A percentile compares a stretch with the other conserved stretches of the same genome.
Evolutionary conservation across 2,113 vertebrate genomes (phyloP).

Genomic region (Columba janthina): DNA sequence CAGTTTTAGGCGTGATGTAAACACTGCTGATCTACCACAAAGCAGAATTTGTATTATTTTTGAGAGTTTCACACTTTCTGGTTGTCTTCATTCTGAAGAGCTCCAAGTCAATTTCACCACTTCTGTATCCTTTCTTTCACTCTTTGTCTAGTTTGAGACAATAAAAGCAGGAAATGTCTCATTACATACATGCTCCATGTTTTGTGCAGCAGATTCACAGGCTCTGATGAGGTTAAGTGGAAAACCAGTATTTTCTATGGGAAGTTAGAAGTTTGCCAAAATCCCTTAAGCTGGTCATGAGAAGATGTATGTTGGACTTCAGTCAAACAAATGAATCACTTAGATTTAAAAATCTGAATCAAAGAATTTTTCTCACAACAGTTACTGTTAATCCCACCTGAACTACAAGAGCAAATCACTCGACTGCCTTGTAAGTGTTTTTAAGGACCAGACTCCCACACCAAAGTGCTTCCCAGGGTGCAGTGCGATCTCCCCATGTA

Average conservation of each 20-base stretch:
- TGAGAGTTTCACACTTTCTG: background rate
- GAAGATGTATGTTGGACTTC: background rate
- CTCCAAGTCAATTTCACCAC: background rate
- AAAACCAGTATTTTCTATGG: background rate
- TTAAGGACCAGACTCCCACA: background rate
- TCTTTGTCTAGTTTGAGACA: background rate
- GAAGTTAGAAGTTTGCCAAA: background rate
- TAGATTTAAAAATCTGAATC: background rate
- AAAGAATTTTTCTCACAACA: background rate
- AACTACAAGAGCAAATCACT: background rate
- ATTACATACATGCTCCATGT: background rate
- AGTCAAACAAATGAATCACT: background rate
- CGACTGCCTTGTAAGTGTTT: background rate
- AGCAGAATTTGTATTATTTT: background rate
- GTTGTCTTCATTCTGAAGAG: background rate
- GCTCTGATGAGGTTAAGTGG: background rate
- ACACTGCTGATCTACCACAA: background rate
- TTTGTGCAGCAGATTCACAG: background rate
- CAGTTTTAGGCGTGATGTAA: background rate
- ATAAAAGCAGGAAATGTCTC: background rate
- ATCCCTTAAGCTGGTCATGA: background rate
- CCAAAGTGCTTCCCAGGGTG: background rate
- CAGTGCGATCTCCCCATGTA: background rate
- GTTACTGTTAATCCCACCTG: background rate
- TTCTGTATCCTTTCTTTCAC: background rate